Base-by-base conservation (phyloP, 1,140 invertebrate species). In the Drosophila oshimai region DNA sequence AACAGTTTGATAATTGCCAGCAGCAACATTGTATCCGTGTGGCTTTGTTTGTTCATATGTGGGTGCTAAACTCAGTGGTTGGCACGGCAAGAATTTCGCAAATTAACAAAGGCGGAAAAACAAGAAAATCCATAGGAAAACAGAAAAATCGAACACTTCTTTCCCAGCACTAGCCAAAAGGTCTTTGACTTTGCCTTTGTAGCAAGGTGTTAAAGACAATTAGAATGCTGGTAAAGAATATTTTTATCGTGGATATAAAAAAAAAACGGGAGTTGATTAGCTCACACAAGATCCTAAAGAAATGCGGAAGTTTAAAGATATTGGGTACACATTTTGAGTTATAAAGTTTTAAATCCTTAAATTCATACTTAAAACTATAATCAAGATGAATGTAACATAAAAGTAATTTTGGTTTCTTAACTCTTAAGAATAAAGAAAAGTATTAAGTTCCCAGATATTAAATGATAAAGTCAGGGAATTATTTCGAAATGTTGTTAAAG, bases 61-160 rank as follows among this genome's bases (percentile, higher is more conserved):
- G 79, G 80, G 74, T 84, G 79, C 54, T 72, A 84, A 84, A 75
- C 60, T 58, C 55, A 29, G 22, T 20, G 24, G 61, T 68, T 65
- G 46, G 36, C 67, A 71, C 41, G 65, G 67, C 42, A 72, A 57
- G 79, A 86, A 84, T 84, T 84, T 84, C 70, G 81, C 79, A 58
- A 79, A 71, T 84, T 84, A 86, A 67, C 79, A 79, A 45, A 47
- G 49, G 24, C 15, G 49, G 24, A 51, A 57, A 57, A 57, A 57
- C 46, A 78, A 74, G 44, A 70, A 78, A 83, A 74, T 58, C 33
- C 46, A 47, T 26, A 42, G 22, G 26, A 34, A 29, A 24, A 42
- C 24, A 37, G 47, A 22, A 49, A 64, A 18, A 39, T 22, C 28
- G 47, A 68, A 53, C 15, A 34, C 31, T 17, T 20, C 47, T 45